Evolutionary conservation across 2,113 vertebrate species (phyloP), one percentile per base, ranked within the genome.

Genomic region (Hiodon alosoides): DNA sequence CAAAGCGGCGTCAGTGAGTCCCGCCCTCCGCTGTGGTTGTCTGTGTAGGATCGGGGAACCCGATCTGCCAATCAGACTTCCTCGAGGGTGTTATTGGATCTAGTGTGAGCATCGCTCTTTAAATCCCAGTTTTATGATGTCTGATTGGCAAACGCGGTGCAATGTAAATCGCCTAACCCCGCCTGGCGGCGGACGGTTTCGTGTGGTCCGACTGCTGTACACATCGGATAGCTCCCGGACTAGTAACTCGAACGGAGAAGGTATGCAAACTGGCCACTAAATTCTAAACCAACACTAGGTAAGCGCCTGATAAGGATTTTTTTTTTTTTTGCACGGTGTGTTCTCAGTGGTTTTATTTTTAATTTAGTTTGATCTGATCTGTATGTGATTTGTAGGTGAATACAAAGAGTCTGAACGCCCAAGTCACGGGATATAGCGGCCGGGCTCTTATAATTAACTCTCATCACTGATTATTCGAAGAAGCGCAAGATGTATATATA

Each of bases 201-300:
- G 79, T 81, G 79, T 78, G 82, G 77, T 72, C 77, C 81, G 83
- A 87, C 84, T 68, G 79, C 79, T 10, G 65, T 31, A 31, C 31
- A 31, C 31, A 31, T 31, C 31, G 31, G 31, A 31, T 31, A 31
- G 31, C 31, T 31, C 31, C 58, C 58, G 7, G 65, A 67, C 65
- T 47, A 46, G 31, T 16, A 6, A 64, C 61, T 64, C 61, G 2
- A 5, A 31, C 31, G 0, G 31, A 31, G 31, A 31, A 31, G 31
- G 31, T 31, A 31, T 31, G 2, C 31, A 31, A 31, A 2, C 13
- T 64, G 13, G 61, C 14, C 61, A 7, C 17, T 64, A 64, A 64
- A 64, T 31, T 31, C 31, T 31, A 31, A 31, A 2, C 31, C 0
- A 31, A 31, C 14, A 64, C 61, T 47, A 47, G 8, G 13, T 46